Conservation (phyloP, 2,888 invertebrate species). For the Hermaeophaga mercurialis region DNA sequence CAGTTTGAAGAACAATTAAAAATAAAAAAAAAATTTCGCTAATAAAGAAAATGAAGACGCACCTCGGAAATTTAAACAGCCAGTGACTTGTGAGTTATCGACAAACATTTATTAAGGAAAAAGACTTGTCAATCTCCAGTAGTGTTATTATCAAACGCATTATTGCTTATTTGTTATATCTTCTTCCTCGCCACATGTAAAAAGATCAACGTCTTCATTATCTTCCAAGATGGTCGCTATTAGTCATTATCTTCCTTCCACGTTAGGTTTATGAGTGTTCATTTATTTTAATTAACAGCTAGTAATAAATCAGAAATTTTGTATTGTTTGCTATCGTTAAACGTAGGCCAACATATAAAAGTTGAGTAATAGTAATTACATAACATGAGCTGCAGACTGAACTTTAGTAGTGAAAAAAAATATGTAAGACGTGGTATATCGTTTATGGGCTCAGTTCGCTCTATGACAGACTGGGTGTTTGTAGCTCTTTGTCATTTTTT, state of each 20-base stretch:
- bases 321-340: too few species aligned
- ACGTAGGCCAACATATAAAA: too few species aligned
- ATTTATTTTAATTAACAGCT: constrained; percentile 13
- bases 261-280: not conserved
- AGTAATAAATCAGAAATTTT: too few species aligned
- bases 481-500: too few species aligned
- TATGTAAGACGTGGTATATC: too few species aligned
- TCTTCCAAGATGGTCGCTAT: constrained; percentile 25
- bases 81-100: constrained; percentile 39
- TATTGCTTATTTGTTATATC: constrained; percentile 31
- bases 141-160: constrained; percentile 30
- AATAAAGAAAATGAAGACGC: constrained; percentile 8
- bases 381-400: too few species aligned
- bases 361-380: too few species aligned
- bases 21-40: too few species aligned
- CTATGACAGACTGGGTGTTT: too few species aligned
- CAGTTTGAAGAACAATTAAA: too few species aligned
- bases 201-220: constrained; percentile 36
- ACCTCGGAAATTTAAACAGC: constrained; percentile 35
- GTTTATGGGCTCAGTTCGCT: too few species aligned
- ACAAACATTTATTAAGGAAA: constrained; percentile 36
- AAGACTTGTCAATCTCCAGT: constrained; percentile 39
- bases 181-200: constrained; percentile 25
- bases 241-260: constrained; percentile 22
- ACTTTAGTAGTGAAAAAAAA: too few species aligned